These are phyloP conservation scores for Oxyura jamaicensis DNA, from an alignment of 2,113 vertebrate genomes.

Conservation along the genomic window DNA sequence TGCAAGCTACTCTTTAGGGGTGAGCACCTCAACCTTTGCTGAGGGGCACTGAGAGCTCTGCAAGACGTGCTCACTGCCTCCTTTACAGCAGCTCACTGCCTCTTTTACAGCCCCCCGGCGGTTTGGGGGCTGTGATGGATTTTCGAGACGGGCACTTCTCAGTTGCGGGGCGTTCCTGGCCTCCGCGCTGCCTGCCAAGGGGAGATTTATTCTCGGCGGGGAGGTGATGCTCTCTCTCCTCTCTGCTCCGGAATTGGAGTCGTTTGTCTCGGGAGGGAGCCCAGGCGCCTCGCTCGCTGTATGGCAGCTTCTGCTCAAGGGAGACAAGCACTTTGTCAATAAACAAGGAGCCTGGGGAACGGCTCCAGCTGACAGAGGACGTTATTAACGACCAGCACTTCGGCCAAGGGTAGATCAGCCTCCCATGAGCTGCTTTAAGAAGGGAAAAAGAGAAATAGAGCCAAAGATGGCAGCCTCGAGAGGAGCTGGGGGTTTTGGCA, in stretches of 20 bases:
- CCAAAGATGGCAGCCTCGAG: constrained; percentile 5
- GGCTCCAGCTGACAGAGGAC: constrained; percentile 36
- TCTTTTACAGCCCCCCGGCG: not conserved
- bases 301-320: constrained; percentile 59
- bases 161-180: not conserved
- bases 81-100: not conserved
- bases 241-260: constrained; percentile 54
- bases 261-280: constrained; percentile 1
- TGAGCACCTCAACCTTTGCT: not conserved
- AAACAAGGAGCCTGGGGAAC: constrained; percentile 60
- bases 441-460: not conserved
- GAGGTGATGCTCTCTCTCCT: constrained; percentile 1
- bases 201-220: constrained; percentile 31
- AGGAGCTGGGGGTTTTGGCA: not conserved
- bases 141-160: not conserved
- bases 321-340: constrained; percentile 36
- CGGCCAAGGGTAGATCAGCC: not conserved
- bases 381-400: constrained; percentile 11
- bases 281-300: not conserved
- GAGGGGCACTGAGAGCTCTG: not conserved
- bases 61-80: not conserved
- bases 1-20: not conserved
- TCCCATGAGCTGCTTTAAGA: constrained; percentile 22
- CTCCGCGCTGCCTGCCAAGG: not conserved
- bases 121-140: not conserved